Percentiles rank a stretch among this genome's conserved stretches.
phyloP scores from a whole-genome alignment of 2,113 vertebrate genomes.

The Nothobranchius kuhntae region DNA sequence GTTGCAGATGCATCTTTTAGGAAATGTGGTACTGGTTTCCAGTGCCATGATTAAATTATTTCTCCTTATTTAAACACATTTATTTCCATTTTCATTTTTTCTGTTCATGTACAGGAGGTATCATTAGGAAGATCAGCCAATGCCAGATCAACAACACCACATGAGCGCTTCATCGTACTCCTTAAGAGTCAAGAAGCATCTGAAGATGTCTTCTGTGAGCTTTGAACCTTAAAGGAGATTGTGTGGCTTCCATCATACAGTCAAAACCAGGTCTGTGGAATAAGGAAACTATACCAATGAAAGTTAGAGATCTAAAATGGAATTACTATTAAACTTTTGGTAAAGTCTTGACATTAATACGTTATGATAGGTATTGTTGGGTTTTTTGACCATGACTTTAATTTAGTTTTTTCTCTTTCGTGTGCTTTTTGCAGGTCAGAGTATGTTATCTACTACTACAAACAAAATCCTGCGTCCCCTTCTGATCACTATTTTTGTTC shows the following conservation, averaged over 20 bases:
- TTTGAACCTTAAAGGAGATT: slow-evolving; percentile 34
- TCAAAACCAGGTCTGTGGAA: slow-evolving; percentile 72
- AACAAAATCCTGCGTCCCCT: slow-evolving; percentile 95
- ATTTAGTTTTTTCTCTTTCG: slow-evolving; percentile 4
- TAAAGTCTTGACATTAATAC: not conserved
- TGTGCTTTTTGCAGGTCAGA: slow-evolving; percentile 83
- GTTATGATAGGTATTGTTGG: not conserved
- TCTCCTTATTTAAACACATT: not conserved
- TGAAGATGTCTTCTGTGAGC: slow-evolving; percentile 40
- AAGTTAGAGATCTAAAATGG: not conserved
- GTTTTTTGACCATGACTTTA: slow-evolving; percentile 7
- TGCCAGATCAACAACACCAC: slow-evolving; percentile 46
- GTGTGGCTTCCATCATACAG: slow-evolving; percentile 69
- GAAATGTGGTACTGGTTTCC: no score
- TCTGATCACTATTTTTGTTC: slow-evolving; percentile 87
- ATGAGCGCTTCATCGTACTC: slow-evolving; percentile 44
- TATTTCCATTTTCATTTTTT: slow-evolving; percentile 13
- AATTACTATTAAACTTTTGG: not conserved
- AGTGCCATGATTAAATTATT: not conserved
- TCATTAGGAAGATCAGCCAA: slow-evolving; percentile 58
- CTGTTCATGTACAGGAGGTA: slow-evolving; percentile 55
- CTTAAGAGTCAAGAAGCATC: slow-evolving; percentile 17
- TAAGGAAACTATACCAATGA: not conserved
- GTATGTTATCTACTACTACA: slow-evolving; percentile 91
- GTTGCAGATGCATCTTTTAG: no score